Percentiles rank a stretch among this genome's conserved stretches.
These are phyloP conservation scores for Mesitornis unicolor DNA, from an alignment of 2,113 vertebrate genomes.

Conservation along the genomic window DNA sequence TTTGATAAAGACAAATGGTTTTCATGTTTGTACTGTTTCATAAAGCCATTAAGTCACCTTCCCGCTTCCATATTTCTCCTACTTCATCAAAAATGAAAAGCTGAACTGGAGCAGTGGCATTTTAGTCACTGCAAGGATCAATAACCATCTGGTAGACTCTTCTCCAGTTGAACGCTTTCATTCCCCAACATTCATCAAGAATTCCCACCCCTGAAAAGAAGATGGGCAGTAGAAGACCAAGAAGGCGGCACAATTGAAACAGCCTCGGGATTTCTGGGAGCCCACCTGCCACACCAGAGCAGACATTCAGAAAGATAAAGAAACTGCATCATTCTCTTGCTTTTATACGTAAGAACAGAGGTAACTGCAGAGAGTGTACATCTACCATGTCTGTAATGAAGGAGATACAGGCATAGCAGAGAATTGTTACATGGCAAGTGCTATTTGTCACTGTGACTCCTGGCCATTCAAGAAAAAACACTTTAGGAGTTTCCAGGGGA, in stretches of 20 bases:
- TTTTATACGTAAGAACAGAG: not conserved
- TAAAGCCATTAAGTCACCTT: not conserved
- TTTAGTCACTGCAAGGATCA: not conserved
- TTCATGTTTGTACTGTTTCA: not conserved
- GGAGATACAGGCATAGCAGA: not conserved
- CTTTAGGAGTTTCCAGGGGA: not conserved
- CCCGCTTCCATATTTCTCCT: not conserved
- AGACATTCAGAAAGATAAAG: not conserved
- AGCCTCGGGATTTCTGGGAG: not conserved
- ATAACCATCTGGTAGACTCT: not conserved
- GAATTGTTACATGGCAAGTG: not conserved
- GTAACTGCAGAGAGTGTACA: not conserved
- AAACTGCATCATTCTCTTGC: not conserved
- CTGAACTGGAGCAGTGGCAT: not conserved
- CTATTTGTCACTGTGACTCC: not conserved
- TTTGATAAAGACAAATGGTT: not conserved
- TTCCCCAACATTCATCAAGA: not conserved
- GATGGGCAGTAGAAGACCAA: not conserved
- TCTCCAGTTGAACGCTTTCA: not conserved
- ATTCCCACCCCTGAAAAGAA: not conserved
- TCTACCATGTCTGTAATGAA: not conserved
- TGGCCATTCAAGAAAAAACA: not conserved
- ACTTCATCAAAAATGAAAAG: not conserved
- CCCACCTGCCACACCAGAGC: not conserved
- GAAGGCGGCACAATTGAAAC: not conserved